These are phyloP conservation scores for Zaprionus ghesquierei DNA, from an alignment of 1,140 invertebrate species.

Conservation along the genomic window DNA sequence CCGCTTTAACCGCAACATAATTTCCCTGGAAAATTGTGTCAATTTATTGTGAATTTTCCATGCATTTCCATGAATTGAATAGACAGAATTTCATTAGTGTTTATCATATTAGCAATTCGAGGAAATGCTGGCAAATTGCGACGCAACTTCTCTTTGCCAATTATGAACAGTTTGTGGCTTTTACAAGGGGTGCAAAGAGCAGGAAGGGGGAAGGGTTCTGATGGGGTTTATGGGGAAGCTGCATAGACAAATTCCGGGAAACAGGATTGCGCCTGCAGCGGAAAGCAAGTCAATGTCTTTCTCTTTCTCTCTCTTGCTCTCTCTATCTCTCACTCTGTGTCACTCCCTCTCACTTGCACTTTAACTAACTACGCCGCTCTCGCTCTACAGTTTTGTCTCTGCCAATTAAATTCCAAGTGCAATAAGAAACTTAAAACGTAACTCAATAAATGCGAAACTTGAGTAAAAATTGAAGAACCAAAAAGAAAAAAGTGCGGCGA, in stretches of 20 bases:
- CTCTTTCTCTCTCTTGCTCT: not conserved
- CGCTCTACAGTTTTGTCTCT: conserved; percentile 1
- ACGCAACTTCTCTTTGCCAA: too few relatives aligned
- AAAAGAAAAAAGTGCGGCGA: not conserved
- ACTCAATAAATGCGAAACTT: conserved; percentile 12
- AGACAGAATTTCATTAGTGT: not conserved
- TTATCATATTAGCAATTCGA: too few relatives aligned
- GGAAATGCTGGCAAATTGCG: too few relatives aligned
- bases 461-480: not conserved
- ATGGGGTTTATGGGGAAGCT: too few relatives aligned
- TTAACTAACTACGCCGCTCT: not conserved
- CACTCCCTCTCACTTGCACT: not conserved
- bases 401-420: conserved; percentile 23
- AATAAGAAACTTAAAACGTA: conserved; percentile 19
- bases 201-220: too few relatives aligned
- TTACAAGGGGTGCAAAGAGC: too few relatives aligned
- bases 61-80: not conserved
- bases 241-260: too few relatives aligned
- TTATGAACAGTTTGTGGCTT: too few relatives aligned
- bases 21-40: not conserved
- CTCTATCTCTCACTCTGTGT: not conserved
- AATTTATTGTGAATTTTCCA: not conserved
- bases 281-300: not conserved
- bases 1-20: too few relatives aligned
- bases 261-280: too few relatives aligned